phyloP scores from a whole-genome alignment of 1,140 invertebrate species.

The Amphibalanus amphitrite region DNA sequence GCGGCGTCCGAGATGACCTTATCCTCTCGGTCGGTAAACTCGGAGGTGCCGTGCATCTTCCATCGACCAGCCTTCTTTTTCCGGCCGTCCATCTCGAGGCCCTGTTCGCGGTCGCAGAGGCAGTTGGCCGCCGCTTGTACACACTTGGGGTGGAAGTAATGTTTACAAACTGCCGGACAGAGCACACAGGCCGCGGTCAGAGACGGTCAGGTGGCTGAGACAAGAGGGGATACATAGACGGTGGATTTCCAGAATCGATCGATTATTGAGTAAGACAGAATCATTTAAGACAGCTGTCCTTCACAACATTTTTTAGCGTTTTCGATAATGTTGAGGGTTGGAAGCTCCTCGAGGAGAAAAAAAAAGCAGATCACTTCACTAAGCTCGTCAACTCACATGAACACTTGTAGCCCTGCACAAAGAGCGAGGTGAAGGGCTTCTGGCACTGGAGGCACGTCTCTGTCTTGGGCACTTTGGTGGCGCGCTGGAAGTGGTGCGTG shows the following conservation, averaged over 20 bases:
- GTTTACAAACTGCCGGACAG: constrained; percentile 44
- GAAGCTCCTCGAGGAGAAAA: too few relatives aligned
- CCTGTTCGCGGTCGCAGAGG: constrained; percentile 13
- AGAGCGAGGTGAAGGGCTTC: constrained; percentile 56
- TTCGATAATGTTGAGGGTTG: too few relatives aligned
- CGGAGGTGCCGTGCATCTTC: constrained; percentile 72
- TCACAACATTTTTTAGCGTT: too few relatives aligned
- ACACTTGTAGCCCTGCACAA: constrained; percentile 65
- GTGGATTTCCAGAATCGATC: too few relatives aligned
- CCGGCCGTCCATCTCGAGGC: constrained; percentile 12
- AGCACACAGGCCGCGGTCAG: constrained; percentile 8
- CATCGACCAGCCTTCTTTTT: constrained; percentile 33
- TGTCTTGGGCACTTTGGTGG: constrained; percentile 45
- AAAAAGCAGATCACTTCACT: too few relatives aligned
- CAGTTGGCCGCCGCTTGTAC: constrained; percentile 21
- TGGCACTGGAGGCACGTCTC: constrained; percentile 57
- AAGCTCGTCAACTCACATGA: constrained; percentile 27
- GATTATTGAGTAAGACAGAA: too few relatives aligned
- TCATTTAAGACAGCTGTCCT: too few relatives aligned
- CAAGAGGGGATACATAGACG: too few relatives aligned
- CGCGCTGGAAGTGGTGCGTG: too few relatives aligned
- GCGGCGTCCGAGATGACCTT: constrained; percentile 72
- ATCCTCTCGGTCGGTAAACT: constrained; percentile 76
- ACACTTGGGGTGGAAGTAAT: constrained; percentile 74
- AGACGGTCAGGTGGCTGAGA: too few relatives aligned